Evolutionary conservation across 2,888 invertebrate species (phyloP), one percentile per base, ranked within the genome.

Genomic region (Tineola bisselliella): DNA sequence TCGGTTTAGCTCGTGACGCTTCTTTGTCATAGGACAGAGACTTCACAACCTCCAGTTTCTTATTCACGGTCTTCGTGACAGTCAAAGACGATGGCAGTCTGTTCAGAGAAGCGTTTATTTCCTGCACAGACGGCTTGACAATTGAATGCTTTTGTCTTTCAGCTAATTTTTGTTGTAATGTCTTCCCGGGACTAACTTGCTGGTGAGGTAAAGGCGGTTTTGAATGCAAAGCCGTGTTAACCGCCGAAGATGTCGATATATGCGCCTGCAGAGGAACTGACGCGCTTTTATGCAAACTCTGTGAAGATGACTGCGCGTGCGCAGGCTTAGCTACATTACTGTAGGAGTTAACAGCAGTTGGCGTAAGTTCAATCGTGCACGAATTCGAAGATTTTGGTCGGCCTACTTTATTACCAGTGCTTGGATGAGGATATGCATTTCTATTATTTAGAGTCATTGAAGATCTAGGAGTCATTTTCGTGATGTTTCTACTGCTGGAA

Each of bases 111-210:
- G 81, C 77, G 15, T 69, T 79, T 15, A 84, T 75, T 10, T 84
- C 83, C 0, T 68, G 17, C 8, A 48, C 54, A 13, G 58, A 33
- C 25, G 38, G 59, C 18, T 62, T 63, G 11, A 72, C 68, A 0
- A 84, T 83, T 19, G 77, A 64, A 65, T 76, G 76, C 68, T 91
- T 91, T 64, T 91, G 89, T 62, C 89, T 83, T 64, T 92, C 91
- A 0, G 91, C 91, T 61, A 92, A 73, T 72, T 91, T 91, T 70
- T 92, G 91, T 68, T 92, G 91, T 62, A 92, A 71, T 0, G 92
- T 91, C 77, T 91, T 91, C 0, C 89, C 89, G 0, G 90, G 88
- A 66, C 88, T 89, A 0, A 79, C 76, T 69, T 86, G 87, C 65
- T 81, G 79, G 63, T 82, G 84, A 0, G 82, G 79, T 70, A 74